Conservation (phyloP, 2,113 vertebrate species). For the Pomatorhinus ruficollis region DNA sequence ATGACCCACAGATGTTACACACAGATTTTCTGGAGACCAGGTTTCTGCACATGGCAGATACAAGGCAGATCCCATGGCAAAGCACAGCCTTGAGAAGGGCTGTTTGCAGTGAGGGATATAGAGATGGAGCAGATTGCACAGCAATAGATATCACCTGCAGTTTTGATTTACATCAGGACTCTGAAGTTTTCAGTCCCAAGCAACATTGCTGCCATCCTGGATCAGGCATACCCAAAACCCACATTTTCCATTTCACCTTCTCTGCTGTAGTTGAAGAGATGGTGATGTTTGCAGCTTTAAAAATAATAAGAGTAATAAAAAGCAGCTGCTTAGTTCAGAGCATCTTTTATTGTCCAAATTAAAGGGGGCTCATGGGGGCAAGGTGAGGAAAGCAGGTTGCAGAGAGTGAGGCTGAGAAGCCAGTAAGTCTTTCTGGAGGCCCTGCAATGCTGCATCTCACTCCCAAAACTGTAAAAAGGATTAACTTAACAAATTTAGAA, state of each 20-base stretch:
- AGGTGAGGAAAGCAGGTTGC: not conserved
- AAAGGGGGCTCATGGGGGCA: not conserved
- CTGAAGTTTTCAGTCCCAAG: not conserved
- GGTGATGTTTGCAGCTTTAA: not conserved
- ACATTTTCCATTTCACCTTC: not conserved
- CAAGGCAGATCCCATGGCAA: not conserved
- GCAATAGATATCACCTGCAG: not conserved
- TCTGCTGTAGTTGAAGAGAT: not conserved
- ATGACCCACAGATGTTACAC: not conserved
- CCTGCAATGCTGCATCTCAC: fast-evolving
- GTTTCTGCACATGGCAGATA: not conserved
- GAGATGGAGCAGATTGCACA: not conserved
- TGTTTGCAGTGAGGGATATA: not conserved
- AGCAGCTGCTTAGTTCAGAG: not conserved
- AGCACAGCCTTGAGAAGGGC: not conserved
- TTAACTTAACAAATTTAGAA: conserved; percentile 37
- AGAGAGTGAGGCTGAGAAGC: not conserved
- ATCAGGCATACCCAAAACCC: not conserved
- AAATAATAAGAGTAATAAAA: not conserved
- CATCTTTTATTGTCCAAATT: not conserved
- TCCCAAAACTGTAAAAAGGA: conserved; percentile 30
- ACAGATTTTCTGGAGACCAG: not conserved
- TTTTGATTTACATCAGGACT: not conserved
- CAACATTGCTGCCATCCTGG: not conserved
- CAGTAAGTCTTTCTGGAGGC: not conserved